Conservation (phyloP, 2,888 invertebrate genomes). For the Meiosimyza decipiens region DNA sequence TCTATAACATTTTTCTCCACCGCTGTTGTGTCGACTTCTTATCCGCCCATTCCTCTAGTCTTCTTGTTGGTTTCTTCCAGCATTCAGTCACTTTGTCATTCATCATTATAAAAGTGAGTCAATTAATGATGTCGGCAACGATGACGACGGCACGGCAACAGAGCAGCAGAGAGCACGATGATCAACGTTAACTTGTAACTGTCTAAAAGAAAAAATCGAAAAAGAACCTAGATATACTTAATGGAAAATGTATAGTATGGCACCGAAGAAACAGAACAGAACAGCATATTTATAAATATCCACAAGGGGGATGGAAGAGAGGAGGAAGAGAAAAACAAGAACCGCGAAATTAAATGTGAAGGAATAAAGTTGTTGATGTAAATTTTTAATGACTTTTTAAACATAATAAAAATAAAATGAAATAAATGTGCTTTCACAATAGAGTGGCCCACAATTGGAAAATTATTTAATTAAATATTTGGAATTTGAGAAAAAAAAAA, state of each 20-base stretch:
- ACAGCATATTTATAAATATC: constrained; percentile 21
- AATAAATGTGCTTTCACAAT: neutral
- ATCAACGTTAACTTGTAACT: neutral
- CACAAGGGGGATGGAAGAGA: constrained; percentile 5
- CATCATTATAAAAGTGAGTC: constrained; percentile 45
- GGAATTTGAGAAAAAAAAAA: too few relatives aligned
- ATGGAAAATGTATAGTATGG: constrained; percentile 13
- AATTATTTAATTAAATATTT: too few relatives aligned
- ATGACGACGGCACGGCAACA: constrained; percentile 24
- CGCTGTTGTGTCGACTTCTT: neutral
- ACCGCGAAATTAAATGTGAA: constrained; percentile 40
- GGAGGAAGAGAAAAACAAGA: constrained; percentile 17
- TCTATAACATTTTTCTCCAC: neutral
- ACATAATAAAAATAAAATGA: constrained; percentile 55
- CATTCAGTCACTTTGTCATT: constrained; percentile 32
- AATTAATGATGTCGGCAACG: constrained; percentile 42
- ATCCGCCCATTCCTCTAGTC: neutral
- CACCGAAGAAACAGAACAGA: constrained; percentile 7
- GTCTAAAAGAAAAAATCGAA: neutral
- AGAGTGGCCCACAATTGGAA: too few relatives aligned
- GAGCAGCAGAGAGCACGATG: neutral
- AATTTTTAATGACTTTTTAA: constrained; percentile 58
- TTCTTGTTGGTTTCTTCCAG: constrained; percentile 11
- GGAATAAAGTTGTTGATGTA: constrained; percentile 44
- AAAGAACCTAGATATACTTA: constrained; percentile 13